These are phyloP conservation scores for Myzus persicae DNA, from an alignment of 1,140 invertebrate species.

Conservation along the genomic window DNA sequence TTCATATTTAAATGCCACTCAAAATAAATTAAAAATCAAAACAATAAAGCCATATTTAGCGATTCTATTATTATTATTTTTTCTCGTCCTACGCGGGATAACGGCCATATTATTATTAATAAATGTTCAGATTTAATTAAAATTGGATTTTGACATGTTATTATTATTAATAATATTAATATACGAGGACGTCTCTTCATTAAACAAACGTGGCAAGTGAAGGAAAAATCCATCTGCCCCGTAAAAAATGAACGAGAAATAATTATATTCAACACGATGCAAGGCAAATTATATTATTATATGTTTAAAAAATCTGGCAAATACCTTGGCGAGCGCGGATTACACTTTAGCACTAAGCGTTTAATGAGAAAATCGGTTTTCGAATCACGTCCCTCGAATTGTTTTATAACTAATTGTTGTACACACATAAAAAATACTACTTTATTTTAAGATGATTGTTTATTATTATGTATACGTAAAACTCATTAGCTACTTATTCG, in stretches of 20 bases:
- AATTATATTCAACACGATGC: neutral
- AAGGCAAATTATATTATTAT: neutral
- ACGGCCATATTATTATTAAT: neutral
- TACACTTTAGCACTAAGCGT: neutral
- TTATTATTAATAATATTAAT: neutral
- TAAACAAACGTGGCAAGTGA: neutral
- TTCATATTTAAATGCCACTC: neutral
- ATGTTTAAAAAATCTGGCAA: neutral
- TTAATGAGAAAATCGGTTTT: neutral
- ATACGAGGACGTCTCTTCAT: neutral
- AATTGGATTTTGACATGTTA: neutral
- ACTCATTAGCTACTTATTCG: accelerated
- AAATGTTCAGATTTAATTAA: neutral
- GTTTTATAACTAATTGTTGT: neutral
- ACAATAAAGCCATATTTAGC: neutral
- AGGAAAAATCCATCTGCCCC: neutral
- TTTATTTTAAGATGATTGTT: neutral
- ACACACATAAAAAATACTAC: neutral
- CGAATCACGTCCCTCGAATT: neutral
- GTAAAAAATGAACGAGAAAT: neutral
- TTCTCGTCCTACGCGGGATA: neutral
- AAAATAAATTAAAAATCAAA: neutral
- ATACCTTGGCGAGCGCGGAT: neutral
- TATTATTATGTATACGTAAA: neutral
- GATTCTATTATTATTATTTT: neutral